Conservation (phyloP, 2,797 vertebrate genomes). For the Aplochiton taeniatus region DNA sequence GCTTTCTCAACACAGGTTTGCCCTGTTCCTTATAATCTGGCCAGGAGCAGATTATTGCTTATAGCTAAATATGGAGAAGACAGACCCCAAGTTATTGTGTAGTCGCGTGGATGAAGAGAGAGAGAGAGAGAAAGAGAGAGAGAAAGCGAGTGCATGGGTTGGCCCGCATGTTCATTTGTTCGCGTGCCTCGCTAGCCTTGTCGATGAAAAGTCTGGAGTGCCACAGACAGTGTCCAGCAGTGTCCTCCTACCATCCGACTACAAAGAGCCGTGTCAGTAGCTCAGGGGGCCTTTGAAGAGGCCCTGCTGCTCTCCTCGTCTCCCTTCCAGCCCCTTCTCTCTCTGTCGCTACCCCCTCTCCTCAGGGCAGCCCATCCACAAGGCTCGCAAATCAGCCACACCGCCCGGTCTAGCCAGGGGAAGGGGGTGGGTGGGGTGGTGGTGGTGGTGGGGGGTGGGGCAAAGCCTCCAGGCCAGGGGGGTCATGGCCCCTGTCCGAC, state of each 20-base stretch:
- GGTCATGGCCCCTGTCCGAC: conserved; percentile 22
- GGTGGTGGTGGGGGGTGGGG: conserved; percentile 4
- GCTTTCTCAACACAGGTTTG: too few species aligned
- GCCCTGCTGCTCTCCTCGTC: conserved; percentile 29
- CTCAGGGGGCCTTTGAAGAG: conserved; percentile 18
- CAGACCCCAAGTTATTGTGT: too few species aligned
- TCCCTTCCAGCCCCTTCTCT: conserved; percentile 14
- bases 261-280: conserved; percentile 11
- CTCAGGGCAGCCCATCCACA: conserved; percentile 7
- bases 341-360: conserved; percentile 4
- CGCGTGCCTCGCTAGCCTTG: neutral
- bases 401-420: conserved; percentile 8
- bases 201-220: too few species aligned
- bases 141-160: conserved; percentile 20
- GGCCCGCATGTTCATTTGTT: conserved; percentile 35
- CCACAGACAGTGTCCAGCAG: too few species aligned
- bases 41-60: too few species aligned
- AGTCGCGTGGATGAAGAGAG: neutral
- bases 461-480: conserved; percentile 24
- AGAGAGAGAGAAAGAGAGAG: conserved; percentile 28
- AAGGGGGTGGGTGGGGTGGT: neutral
- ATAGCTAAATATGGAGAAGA: too few species aligned
- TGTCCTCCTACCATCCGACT: neutral
- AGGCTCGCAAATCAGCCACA: conserved; percentile 19
- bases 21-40: too few species aligned